Percentiles rank a stretch among this genome's conserved stretches.
Conservation (phyloP, 2,888 invertebrate species). For the Plebejus anna region DNA sequence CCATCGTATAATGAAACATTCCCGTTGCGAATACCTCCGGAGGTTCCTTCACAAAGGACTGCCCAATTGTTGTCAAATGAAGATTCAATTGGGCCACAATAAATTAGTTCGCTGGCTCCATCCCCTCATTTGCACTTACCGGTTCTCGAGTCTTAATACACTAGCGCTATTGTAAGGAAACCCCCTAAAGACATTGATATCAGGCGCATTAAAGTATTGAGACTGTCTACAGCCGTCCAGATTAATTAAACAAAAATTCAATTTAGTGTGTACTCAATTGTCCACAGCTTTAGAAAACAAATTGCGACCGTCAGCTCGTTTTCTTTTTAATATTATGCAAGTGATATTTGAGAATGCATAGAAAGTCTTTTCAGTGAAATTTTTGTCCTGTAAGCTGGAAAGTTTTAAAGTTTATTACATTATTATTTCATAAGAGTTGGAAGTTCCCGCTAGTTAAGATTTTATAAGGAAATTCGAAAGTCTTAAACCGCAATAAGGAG, state of each 20-base stretch:
- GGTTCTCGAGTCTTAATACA: constrained; percentile 38
- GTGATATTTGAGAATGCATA: constrained; percentile 26
- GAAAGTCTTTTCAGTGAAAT: constrained; percentile 7
- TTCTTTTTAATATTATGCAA: constrained; percentile 14
- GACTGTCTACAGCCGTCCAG: not conserved
- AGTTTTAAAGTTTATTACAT: constrained; percentile 25
- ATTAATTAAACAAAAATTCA: not conserved
- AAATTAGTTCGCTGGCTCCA: constrained; percentile 47
- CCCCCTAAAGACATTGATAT: not conserved
- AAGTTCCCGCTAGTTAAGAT: constrained; percentile 24
- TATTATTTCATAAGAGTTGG: constrained; percentile 22
- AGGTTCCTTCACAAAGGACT: constrained; percentile 57
- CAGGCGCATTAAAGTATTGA: not conserved
- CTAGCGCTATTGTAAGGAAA: constrained; percentile 45
- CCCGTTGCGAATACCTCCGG: constrained; percentile 45
- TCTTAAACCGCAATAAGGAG: constrained; percentile 31
- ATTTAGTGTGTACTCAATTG: not conserved
- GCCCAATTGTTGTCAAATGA: constrained; percentile 74
- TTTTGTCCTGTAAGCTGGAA: constrained; percentile 22
- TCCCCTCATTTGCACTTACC: constrained; percentile 62
- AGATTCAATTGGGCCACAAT: constrained; percentile 73
- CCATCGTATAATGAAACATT: constrained; percentile 51
- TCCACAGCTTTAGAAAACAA: not conserved
- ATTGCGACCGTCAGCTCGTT: not conserved
- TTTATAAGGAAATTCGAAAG: constrained; percentile 24